Conservation (phyloP, 1,140 invertebrate species). For the Zaprionus davidi region DNA sequence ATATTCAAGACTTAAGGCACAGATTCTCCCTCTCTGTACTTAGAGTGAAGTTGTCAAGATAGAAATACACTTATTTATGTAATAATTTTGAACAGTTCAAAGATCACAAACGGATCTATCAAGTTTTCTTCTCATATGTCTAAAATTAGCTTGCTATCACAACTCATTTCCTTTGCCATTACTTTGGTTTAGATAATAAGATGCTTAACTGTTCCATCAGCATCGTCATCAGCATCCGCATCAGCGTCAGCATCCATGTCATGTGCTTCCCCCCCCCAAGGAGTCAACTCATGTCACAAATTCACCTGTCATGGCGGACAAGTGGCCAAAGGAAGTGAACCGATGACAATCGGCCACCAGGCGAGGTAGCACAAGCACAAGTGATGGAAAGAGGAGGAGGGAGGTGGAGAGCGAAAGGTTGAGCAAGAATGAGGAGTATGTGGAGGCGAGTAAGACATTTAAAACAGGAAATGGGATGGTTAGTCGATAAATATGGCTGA, state of each 20-base stretch:
- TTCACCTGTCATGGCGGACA: conserved; percentile 39
- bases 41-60: not conserved
- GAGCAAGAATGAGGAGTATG: not conserved
- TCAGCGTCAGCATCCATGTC: conserved; percentile 20
- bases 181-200: not conserved
- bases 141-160: not conserved
- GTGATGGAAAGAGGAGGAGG: not conserved
- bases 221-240: conserved; percentile 7
- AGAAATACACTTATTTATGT: not conserved
- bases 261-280: not conserved
- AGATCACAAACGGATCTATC: not conserved
- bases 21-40: too few species aligned
- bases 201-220: not conserved
- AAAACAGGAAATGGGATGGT: conserved; percentile 41
- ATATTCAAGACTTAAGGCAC: too few species aligned
- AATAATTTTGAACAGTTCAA: not conserved
- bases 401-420: not conserved
- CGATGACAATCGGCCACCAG: conserved; percentile 27
- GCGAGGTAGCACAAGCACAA: conserved; percentile 3
- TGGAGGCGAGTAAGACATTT: conserved; percentile 35
- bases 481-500: conserved; percentile 42
- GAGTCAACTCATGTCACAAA: conserved; percentile 3
- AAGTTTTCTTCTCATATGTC: not conserved
- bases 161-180: not conserved
- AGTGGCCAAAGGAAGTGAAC: conserved; percentile 33